phyloP scores from a whole-genome alignment of 2,797 vertebrate species.

The Novumbra hubbsi region DNA sequence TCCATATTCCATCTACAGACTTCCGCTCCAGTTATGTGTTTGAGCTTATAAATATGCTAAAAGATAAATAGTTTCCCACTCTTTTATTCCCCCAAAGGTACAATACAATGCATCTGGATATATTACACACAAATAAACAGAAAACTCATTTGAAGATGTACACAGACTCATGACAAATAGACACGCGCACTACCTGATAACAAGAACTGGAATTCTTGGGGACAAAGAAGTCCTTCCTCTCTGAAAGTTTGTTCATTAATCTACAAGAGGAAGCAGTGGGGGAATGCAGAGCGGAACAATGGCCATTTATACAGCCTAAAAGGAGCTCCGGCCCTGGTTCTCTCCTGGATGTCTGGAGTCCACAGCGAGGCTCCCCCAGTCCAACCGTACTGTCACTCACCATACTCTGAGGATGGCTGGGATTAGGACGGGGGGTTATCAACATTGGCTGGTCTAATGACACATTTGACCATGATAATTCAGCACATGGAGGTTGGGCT shows the following conservation, averaged over 20 bases:
- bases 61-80: too few species aligned
- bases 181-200: conserved; percentile 3
- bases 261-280: conserved; percentile 48
- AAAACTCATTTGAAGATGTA: conserved; percentile 8
- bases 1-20: too few species aligned
- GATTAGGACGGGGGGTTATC: background rate
- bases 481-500: background rate
- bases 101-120: too few species aligned
- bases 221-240: conserved; percentile 33
- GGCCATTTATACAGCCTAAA: conserved; percentile 66
- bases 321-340: conserved; percentile 49
- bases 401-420: background rate
- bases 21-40: too few species aligned
- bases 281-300: conserved; percentile 69
- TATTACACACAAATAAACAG: conserved; percentile 20
- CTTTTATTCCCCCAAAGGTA: too few species aligned
- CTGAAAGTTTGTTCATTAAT: conserved; percentile 55
- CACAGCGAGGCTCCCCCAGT: conserved; percentile 41
- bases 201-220: conserved; percentile 1
- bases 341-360: conserved; percentile 52
- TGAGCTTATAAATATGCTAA: too few species aligned
- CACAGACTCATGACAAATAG: conserved; percentile 16
- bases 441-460: background rate
- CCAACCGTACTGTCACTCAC: conserved; percentile 26
- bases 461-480: background rate